phyloP scores from a whole-genome alignment of 1,140 invertebrate genomes.

The Acromyrmex echinatior region DNA sequence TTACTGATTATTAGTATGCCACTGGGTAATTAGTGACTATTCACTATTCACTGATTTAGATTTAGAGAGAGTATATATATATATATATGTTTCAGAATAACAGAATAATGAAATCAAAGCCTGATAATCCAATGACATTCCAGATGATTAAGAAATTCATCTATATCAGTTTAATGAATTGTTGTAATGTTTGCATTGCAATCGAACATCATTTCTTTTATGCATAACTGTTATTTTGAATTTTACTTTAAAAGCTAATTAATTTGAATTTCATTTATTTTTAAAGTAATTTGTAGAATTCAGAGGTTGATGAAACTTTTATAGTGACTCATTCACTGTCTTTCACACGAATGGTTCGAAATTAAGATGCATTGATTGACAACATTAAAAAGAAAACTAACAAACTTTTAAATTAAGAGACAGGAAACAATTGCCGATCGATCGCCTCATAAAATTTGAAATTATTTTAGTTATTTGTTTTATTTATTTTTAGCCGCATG shows the following conservation, averaged over 20 bases:
- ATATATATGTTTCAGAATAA: conserved; percentile 2
- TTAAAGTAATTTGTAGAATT: background rate
- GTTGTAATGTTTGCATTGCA: background rate
- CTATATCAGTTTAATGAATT: background rate
- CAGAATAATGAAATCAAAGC: background rate
- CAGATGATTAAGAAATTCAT: background rate
- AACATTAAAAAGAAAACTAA: too few species aligned
- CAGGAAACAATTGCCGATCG: too few species aligned
- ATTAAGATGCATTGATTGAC: too few species aligned
- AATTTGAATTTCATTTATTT: background rate
- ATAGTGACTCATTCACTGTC: background rate
- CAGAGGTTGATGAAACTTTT: background rate
- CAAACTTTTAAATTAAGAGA: too few species aligned
- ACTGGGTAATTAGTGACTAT: too few species aligned
- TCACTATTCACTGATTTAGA: too few species aligned
- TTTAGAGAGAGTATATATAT: too few species aligned
- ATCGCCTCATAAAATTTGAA: too few species aligned
- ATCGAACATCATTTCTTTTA: background rate
- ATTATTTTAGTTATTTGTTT: too few species aligned
- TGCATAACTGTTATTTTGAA: background rate
- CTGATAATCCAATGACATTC: background rate
- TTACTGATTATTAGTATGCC: too few species aligned
- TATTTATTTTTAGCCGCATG: too few species aligned
- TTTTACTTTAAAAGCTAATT: conserved; percentile 1
- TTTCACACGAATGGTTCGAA: background rate